Conservation (phyloP, 2,888 invertebrate genomes). For the Leuctra nigra region DNA sequence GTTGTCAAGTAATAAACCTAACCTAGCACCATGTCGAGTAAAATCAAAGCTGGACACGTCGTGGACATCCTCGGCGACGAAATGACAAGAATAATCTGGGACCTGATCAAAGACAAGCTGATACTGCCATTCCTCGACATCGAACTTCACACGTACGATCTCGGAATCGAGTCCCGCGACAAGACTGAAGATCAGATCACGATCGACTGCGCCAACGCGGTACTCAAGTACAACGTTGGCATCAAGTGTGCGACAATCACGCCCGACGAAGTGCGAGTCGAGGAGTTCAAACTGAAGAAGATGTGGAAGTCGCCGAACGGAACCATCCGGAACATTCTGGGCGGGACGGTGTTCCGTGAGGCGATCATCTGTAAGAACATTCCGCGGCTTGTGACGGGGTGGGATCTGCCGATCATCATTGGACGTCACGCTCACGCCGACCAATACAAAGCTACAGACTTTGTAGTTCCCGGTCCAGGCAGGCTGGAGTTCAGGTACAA, state of each 20-base stretch:
- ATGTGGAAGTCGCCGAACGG: constrained; percentile 92
- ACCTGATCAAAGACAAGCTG: constrained; percentile 92
- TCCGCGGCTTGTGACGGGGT: constrained; percentile 88
- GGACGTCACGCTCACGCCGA: constrained; percentile 98
- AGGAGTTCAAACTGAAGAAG: constrained; percentile 79
- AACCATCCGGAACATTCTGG: constrained; percentile 80
- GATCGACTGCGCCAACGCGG: constrained; percentile 92
- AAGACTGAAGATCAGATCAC: constrained; percentile 93
- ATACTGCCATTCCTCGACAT: constrained; percentile 94
- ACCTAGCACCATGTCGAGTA: constrained; percentile 20
- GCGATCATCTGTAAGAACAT: constrained; percentile 89
- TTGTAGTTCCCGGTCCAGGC: constrained; percentile 87
- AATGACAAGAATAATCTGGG: constrained; percentile 98
- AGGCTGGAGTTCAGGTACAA: constrained; percentile 79
- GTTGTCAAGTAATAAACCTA: too few species aligned
- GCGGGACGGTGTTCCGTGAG: constrained; percentile 78
- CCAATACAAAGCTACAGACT: constrained; percentile 96
- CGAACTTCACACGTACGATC: constrained; percentile 87
- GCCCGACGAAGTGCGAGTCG: constrained; percentile 93
- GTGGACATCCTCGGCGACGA: constrained; percentile 93
- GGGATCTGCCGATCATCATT: constrained; percentile 96
- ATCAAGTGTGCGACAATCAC: constrained; percentile 99
- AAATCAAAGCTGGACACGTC: constrained; percentile 66
- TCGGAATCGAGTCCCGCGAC: constrained; percentile 93
- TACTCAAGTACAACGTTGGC: constrained; percentile 95